Evolutionary conservation across 2,888 invertebrate species (phyloP), one percentile per base, ranked within the genome.

Genomic region (Chalcis sispes): DNA sequence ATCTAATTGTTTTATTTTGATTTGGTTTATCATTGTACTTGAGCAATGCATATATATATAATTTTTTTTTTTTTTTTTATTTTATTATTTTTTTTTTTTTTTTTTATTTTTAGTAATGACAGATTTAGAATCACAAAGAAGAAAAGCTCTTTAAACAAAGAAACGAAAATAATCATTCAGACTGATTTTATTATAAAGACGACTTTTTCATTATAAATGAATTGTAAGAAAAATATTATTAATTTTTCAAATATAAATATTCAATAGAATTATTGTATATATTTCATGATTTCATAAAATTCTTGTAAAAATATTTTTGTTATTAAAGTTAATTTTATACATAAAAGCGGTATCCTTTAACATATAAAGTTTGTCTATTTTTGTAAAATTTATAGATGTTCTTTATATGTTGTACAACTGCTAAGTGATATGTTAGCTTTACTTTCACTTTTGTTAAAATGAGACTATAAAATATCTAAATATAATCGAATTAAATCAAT

Each of bases 371-470:
- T 29, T 65, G 65, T 65, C 29, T 71, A 64, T 52, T 52, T 71
- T 42, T 4, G n/a, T n/a, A 29, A 1, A 36, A 69, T 18, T 32
- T 23, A 67, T 74, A 48, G 65, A 66, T 62, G 67, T n/a, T 54
- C 52, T 71, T 71, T 67, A 72, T 72, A 54, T 61, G 54, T 72
- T 67, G 61, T 7, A 18, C 54, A 32, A 70, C 50, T 61, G 61
- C 61, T 61, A 76, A 66, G 76, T 72, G 72, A 72, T 76, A 76
- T 61, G 46, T 65, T 71, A 76, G 76, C 76, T 72, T 76, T 72
- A 76, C 42, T 32, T 72, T 67, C 29, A 77, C 36, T 77, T 66
- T 23, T 59, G 58, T 67, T 40, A 67, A 66, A 59, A 58, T 66
- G 18, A 64, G 40, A 62, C 29, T 48, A 50, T 50, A 69, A 66